Percentiles rank a stretch among this genome's conserved stretches.
phyloP scores from a whole-genome alignment of 2,888 invertebrate species.

The Brachypterus glaber region DNA sequence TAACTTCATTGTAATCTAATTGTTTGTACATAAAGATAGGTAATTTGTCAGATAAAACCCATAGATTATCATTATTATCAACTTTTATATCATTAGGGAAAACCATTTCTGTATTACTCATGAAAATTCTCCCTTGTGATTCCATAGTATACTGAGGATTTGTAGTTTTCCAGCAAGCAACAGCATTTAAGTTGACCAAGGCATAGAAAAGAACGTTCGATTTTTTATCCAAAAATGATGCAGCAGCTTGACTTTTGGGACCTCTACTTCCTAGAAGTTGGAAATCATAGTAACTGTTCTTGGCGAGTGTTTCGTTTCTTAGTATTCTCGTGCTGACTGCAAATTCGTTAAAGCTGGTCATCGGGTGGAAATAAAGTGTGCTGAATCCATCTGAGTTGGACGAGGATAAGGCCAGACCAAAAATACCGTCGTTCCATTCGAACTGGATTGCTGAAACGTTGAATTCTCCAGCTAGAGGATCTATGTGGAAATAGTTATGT shows the following conservation, averaged over 20 bases:
- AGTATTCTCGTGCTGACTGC: conserved; percentile 60
- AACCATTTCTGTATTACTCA: conserved; percentile 61
- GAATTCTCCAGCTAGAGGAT: conserved; percentile 60
- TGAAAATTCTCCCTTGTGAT: conserved; percentile 62
- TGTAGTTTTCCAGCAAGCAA: conserved; percentile 69
- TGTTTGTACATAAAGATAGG: conserved; percentile 61
- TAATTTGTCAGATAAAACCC: conserved; percentile 65
- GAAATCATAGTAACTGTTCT: conserved; percentile 50
- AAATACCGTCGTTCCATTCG: conserved; percentile 69
- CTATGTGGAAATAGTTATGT: conserved; percentile 39
- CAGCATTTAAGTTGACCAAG: conserved; percentile 62
- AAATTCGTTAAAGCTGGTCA: conserved; percentile 69
- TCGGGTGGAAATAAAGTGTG: conserved; percentile 69
- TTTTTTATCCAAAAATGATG: conserved; percentile 59
- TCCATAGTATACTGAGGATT: conserved; percentile 57
- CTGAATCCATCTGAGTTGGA: conserved; percentile 56
- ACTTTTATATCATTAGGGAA: conserved; percentile 74
- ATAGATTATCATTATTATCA: conserved; percentile 58
- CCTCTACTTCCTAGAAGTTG: conserved; percentile 60
- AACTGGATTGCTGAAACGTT: conserved; percentile 58
- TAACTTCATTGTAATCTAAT: conserved; percentile 53
- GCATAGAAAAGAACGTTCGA: conserved; percentile 68
- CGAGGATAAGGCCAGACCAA: conserved; percentile 61
- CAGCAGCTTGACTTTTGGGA: conserved; percentile 62
- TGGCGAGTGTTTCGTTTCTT: conserved; percentile 46